phyloP scores from a whole-genome alignment of 64 coral and sea anemone species.

The Porites lutea region DNA sequence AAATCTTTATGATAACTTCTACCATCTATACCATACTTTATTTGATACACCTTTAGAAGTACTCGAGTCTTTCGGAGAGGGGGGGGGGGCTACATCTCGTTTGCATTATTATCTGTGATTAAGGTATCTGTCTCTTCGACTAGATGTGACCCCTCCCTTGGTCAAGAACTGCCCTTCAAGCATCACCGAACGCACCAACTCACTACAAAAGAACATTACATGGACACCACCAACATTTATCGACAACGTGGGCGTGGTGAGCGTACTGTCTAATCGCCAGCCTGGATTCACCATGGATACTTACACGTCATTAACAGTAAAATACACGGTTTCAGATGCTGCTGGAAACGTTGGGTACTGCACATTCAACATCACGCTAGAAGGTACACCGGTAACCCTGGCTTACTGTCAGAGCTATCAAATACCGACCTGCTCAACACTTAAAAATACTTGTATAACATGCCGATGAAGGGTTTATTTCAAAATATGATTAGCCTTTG shows the following conservation, averaged over 20 bases:
- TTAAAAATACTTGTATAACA: too few relatives aligned
- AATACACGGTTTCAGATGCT: conserved; percentile 80
- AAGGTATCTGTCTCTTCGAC: background rate
- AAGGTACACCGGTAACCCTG: conserved; percentile 45
- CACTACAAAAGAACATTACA: background rate
- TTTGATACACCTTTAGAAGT: too few relatives aligned
- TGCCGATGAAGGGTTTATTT: too few relatives aligned
- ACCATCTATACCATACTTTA: too few relatives aligned
- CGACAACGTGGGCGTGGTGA: conserved; percentile 88
- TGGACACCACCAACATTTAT: conserved; percentile 88
- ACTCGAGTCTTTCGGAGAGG: too few relatives aligned
- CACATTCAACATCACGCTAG: conserved; percentile 74
- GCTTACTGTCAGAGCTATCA: too few relatives aligned
- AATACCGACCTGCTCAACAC: too few relatives aligned
- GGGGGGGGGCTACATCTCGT: too few relatives aligned
- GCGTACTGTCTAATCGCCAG: conserved; percentile 54
- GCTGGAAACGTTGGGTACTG: conserved; percentile 82
- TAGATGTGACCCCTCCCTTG: conserved; percentile 81
- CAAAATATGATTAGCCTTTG: too few relatives aligned
- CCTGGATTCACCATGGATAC: conserved; percentile 77
- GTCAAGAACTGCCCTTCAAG: conserved; percentile 65
- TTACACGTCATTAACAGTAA: conserved; percentile 78
- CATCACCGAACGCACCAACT: conserved; percentile 8
- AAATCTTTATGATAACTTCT: too few relatives aligned
- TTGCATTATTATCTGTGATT: too few relatives aligned